A percentile compares a stretch with the other conserved stretches of the same genome.
Conservation (phyloP, 2,113 vertebrate genomes). For the Synchiropus splendidus region DNA sequence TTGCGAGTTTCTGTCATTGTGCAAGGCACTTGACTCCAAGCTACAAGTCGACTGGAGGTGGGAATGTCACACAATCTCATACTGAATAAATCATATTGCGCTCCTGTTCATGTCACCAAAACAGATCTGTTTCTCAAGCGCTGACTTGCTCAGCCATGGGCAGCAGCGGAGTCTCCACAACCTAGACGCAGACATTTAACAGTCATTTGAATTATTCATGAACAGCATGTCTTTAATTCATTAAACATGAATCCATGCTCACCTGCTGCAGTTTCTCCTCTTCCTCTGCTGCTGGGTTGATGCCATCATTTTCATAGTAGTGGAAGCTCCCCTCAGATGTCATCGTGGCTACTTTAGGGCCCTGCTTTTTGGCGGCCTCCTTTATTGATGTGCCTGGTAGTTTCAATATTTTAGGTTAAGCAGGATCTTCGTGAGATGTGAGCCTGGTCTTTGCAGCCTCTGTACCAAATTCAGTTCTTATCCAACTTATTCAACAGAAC, state of each 20-base stretch:
- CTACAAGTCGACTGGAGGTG: conserved; percentile 11
- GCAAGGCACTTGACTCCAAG: conserved; percentile 41
- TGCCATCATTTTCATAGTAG: conserved; percentile 3
- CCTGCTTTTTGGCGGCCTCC: conserved; percentile 26
- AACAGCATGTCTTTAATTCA: neutral
- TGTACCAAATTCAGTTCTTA: too few relatives aligned
- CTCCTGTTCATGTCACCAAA: too few relatives aligned
- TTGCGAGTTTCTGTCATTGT: conserved; percentile 10
- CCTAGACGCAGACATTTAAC: conserved; percentile 20
- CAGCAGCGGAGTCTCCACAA: conserved; percentile 6
- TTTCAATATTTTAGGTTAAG: too few relatives aligned
- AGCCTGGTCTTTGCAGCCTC: too few relatives aligned
- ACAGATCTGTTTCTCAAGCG: conserved; percentile 14
- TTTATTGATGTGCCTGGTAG: conserved; percentile 34
- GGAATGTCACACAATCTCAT: too few relatives aligned
- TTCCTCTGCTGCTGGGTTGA: conserved; percentile 12
- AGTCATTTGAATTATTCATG: neutral
- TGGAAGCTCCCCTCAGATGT: conserved; percentile 22
- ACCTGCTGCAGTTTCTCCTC: conserved; percentile 34
- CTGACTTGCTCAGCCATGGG: conserved; percentile 27
- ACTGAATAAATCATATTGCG: too few relatives aligned
- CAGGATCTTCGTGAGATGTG: too few relatives aligned
- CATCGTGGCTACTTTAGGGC: conserved; percentile 37
- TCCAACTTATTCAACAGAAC: too few relatives aligned
- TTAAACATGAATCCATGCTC: neutral